Evolutionary conservation across 92 coral and sea anemone genomes (phyloP).

Genomic region (Phenganax stokvisi): DNA sequence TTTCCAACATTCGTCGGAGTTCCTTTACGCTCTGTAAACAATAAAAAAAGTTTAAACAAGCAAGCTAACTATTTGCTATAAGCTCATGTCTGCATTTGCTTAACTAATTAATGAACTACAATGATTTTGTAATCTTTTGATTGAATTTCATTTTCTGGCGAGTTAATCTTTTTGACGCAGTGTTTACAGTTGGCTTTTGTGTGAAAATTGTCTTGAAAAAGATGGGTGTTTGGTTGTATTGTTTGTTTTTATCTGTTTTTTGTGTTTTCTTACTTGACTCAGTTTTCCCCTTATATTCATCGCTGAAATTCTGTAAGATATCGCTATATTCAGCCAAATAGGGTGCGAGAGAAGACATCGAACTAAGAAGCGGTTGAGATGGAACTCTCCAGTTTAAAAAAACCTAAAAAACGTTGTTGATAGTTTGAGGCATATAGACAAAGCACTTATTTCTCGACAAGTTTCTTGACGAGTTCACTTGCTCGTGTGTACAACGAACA

Average conservation of each 20-base stretch:
- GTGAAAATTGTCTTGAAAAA: neutral
- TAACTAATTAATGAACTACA: neutral
- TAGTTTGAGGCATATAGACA: too few relatives aligned
- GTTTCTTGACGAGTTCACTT: too few relatives aligned
- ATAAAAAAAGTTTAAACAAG: neutral
- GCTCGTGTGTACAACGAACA: too few relatives aligned
- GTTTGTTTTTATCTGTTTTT: neutral
- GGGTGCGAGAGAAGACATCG: constrained; percentile 30
- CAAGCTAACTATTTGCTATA: neutral
- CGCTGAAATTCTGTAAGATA: constrained; percentile 30
- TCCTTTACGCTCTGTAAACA: constrained; percentile 21
- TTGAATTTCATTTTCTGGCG: neutral
- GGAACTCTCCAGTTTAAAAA: constrained; percentile 69
- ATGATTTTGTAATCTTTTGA: neutral
- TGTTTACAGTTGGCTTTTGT: constrained; percentile 6
- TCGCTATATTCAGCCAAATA: constrained; percentile 15
- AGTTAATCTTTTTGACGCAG: neutral
- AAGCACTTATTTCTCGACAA: too few relatives aligned
- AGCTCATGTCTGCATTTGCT: neutral
- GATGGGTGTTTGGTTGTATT: neutral
- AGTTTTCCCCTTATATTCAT: constrained; percentile 29
- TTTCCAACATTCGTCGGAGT: too few relatives aligned
- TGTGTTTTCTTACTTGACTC: constrained; percentile 24
- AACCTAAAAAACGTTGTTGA: constrained; percentile 35
- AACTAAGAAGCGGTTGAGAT: constrained; percentile 39